phyloP scores from a whole-genome alignment of 2,113 vertebrate species.

The Hemichromis elongatus region DNA sequence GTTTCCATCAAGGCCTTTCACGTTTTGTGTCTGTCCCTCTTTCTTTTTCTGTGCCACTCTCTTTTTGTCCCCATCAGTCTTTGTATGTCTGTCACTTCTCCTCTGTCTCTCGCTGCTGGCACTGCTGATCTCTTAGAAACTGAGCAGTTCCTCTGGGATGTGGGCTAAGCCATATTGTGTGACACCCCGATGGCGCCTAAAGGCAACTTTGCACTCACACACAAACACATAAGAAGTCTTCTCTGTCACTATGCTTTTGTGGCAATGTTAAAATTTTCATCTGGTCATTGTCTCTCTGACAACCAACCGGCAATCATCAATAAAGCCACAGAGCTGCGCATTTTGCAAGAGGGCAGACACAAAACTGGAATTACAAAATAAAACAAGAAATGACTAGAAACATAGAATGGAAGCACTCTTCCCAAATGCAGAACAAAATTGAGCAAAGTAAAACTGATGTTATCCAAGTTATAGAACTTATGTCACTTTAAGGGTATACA shows the following conservation, averaged over 20 bases:
- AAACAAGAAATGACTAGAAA: background rate
- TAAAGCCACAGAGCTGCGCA: background rate
- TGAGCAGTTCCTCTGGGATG: constrained; percentile 40
- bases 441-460: background rate
- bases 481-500: background rate
- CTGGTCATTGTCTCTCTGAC: background rate
- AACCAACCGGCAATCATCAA: background rate
- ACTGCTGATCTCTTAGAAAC: constrained; percentile 52
- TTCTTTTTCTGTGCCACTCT: constrained; percentile 12
- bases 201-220: constrained; percentile 1
- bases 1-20: background rate
- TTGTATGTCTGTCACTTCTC: background rate
- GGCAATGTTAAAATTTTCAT: background rate
- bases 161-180: constrained; percentile 44
- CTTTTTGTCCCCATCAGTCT: constrained; percentile 17
- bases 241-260: background rate
- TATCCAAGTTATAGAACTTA: background rate
- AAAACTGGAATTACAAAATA: background rate
- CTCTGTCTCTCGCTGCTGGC: constrained; percentile 8
- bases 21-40: constrained; percentile 2
- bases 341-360: background rate
- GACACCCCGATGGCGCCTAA: constrained; percentile 48
- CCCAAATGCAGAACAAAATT: background rate
- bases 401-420: background rate
- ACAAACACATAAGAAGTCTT: background rate